Conservation (phyloP, 2,888 invertebrate genomes). For the Amphiduros pacificus region DNA sequence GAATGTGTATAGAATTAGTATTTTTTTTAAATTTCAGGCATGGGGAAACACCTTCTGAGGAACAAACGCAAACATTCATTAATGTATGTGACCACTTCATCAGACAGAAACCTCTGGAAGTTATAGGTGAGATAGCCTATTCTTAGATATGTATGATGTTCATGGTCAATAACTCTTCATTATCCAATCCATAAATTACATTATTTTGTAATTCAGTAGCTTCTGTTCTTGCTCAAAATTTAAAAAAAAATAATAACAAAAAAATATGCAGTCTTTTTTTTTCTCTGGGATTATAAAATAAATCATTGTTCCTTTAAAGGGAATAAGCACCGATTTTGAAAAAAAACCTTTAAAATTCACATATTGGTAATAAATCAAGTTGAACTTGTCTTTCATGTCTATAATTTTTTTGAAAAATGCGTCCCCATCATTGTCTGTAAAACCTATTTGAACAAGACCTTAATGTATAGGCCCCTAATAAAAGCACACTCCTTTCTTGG, state of each 20-base stretch:
- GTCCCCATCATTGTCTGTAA: no score
- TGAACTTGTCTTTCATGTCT: no score
- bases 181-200: not conserved
- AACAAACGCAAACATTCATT: constrained; percentile 85
- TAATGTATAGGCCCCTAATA: no score
- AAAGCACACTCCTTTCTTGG: no score
- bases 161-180: not conserved
- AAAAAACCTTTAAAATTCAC: no score
- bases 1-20: not conserved
- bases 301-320: no score
- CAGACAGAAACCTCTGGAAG: constrained; percentile 75
- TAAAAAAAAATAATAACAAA: not conserved
- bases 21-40: constrained; percentile 64
- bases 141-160: not conserved
- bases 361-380: no score
- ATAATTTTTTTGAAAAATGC: no score
- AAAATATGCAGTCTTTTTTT: no score
- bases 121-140: constrained; percentile 65
- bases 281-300: no score
- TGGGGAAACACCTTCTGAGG: constrained; percentile 84
- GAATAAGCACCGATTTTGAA: no score
- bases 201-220: not conserved
- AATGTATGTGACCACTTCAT: constrained; percentile 78
- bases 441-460: no score
- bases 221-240: not conserved